Evolutionary conservation across 92 coral and sea anemone species (phyloP).

Genomic region (Ricordea florida): DNA sequence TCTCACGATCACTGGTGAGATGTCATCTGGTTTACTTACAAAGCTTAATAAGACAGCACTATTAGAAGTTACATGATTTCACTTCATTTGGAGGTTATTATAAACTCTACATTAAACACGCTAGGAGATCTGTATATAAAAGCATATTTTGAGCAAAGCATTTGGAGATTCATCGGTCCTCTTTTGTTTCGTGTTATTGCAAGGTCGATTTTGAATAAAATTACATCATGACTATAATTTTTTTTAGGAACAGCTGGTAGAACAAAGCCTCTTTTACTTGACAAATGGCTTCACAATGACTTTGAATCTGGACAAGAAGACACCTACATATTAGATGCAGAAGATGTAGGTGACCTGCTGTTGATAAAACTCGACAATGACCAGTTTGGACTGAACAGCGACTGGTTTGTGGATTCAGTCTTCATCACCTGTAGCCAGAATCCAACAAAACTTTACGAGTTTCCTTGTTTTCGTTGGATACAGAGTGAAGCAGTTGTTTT

Average conservation of each 20-base stretch:
- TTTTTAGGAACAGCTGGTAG: constrained; percentile 78
- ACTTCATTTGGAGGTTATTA: too few species aligned
- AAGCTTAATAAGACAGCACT: too few species aligned
- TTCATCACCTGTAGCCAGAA: constrained; percentile 21
- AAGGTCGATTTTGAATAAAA: neutral
- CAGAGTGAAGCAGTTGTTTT: constrained; percentile 58
- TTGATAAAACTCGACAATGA: constrained; percentile 71
- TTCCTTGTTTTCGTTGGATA: constrained; percentile 82
- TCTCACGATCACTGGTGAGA: constrained; percentile 72
- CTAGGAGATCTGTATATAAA: too few species aligned
- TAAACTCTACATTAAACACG: too few species aligned
- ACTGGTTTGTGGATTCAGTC: constrained; percentile 82
- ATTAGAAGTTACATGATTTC: too few species aligned
- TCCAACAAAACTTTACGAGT: constrained; percentile 39
- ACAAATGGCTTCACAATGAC: constrained; percentile 64
- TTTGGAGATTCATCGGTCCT: too few species aligned
- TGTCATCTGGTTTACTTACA: too few species aligned
- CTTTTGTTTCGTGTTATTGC: too few species aligned
- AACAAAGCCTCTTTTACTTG: constrained; percentile 61
- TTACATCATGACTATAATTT: neutral
- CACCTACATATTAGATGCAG: constrained; percentile 56
- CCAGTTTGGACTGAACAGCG: constrained; percentile 41
- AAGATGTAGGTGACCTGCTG: constrained; percentile 83
- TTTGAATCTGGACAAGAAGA: constrained; percentile 71
- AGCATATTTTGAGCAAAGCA: neutral